Evolutionary conservation across 1,140 invertebrate species (phyloP).

Genomic region (Helicorthomorpha holstii): DNA sequence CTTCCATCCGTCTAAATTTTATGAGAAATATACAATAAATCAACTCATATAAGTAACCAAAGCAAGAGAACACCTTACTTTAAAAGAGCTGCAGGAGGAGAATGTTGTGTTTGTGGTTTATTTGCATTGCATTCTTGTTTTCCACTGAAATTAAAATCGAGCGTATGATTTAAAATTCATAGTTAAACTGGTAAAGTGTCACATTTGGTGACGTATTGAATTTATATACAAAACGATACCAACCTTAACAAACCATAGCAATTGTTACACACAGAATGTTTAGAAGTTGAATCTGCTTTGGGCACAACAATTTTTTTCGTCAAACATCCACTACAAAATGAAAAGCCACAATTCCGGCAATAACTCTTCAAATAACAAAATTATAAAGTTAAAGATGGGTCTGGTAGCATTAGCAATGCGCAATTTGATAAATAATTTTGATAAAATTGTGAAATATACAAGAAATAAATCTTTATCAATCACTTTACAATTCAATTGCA

Average conservation of each 20-base stretch:
- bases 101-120: not conserved
- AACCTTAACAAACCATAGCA: conserved; percentile 2
- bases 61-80: not conserved
- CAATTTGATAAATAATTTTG: no score
- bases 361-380: not conserved
- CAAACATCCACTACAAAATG: conserved; percentile 6
- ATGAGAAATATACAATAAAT: not conserved
- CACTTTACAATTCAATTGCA: no score
- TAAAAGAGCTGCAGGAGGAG: not conserved
- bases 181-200: not conserved
- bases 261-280: conserved; percentile 5
- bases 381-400: not conserved
- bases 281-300: not conserved
- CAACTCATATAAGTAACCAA: not conserved
- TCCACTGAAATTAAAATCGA: not conserved
- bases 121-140: not conserved
- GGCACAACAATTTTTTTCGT: conserved; percentile 3
- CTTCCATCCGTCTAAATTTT: not conserved
- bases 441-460: no score
- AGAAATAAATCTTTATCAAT: no score
- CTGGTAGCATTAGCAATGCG: no score
- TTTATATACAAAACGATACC: no score
- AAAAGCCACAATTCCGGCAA: conserved; percentile 7
- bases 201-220: no score
- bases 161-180: not conserved